Evolutionary conservation across 2,888 invertebrate species (phyloP).

Genomic region (Amiota mariae): DNA sequence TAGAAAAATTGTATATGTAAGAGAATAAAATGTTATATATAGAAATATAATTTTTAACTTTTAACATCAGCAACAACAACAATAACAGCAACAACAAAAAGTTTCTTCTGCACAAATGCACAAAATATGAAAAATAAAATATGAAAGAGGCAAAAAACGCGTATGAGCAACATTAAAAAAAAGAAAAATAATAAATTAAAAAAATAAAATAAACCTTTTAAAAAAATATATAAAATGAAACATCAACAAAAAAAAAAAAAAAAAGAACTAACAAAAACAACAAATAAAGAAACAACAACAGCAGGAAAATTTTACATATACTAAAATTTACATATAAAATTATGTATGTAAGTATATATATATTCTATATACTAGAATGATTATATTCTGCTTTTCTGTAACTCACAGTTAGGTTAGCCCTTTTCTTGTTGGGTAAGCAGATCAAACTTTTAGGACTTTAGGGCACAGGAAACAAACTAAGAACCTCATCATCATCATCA

Average conservation of each 20-base stretch:
- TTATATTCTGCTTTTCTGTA: background rate
- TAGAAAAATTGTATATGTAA: too few relatives aligned
- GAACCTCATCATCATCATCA: too few relatives aligned
- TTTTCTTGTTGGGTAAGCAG: background rate
- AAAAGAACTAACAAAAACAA: slow-evolving; percentile 10
- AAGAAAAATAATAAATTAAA: background rate
- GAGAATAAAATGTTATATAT: background rate
- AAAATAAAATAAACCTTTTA: background rate
- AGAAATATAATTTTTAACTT: slow-evolving; percentile 9
- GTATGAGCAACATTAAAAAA: slow-evolving; percentile 51
- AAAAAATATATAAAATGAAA: background rate
- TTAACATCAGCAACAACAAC: slow-evolving; percentile 20
- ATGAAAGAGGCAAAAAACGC: slow-evolving; percentile 63
- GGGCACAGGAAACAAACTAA: too few relatives aligned
- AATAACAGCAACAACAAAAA: slow-evolving; percentile 3
- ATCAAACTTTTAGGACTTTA: too few relatives aligned
- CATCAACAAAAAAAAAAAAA: too few relatives aligned
- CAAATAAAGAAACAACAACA: background rate
- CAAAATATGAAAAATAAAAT: slow-evolving; percentile 69
- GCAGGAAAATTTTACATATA: background rate
- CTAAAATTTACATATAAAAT: background rate
- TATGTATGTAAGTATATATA: background rate
- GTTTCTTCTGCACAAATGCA: slow-evolving; percentile 47
- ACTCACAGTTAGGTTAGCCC: background rate
- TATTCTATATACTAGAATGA: background rate